These are phyloP conservation scores for Arenaria interpres DNA, from an alignment of 2,113 vertebrate genomes.

Conservation along the genomic window DNA sequence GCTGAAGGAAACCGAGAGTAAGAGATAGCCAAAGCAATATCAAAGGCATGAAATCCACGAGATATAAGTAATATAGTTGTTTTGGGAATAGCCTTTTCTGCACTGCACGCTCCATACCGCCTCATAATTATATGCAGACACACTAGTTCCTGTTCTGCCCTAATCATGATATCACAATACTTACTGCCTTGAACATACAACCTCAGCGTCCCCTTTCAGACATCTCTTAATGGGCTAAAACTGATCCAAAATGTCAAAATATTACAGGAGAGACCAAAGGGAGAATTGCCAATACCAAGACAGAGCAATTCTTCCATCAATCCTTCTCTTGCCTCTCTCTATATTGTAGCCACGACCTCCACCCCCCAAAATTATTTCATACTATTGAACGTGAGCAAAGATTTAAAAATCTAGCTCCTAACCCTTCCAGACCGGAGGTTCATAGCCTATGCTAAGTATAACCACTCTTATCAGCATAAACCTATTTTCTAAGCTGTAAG, in stretches of 20 bases:
- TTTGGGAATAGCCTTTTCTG: slow-evolving; percentile 43
- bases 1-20: slow-evolving; percentile 38
- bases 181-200: neutral
- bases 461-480: neutral
- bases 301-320: neutral
- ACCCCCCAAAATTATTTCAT: neutral
- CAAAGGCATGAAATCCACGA: slow-evolving; percentile 39
- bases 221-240: neutral
- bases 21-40: slow-evolving; percentile 64
- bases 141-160: neutral
- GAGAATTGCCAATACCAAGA: neutral
- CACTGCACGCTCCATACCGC: neutral
- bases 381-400: neutral
- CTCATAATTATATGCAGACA: slow-evolving; percentile 33
- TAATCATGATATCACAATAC: neutral
- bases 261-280: neutral
- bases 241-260: neutral
- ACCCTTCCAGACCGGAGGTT: neutral
- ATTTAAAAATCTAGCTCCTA: neutral
- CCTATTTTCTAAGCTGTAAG: neutral
- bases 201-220: neutral
- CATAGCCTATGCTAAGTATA: neutral
- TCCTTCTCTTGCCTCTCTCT: neutral
- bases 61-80: slow-evolving; percentile 5
- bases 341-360: neutral